These are phyloP conservation scores for Acromyrmex heyeri DNA, from an alignment of 1,140 invertebrate species.

Conservation along the genomic window DNA sequence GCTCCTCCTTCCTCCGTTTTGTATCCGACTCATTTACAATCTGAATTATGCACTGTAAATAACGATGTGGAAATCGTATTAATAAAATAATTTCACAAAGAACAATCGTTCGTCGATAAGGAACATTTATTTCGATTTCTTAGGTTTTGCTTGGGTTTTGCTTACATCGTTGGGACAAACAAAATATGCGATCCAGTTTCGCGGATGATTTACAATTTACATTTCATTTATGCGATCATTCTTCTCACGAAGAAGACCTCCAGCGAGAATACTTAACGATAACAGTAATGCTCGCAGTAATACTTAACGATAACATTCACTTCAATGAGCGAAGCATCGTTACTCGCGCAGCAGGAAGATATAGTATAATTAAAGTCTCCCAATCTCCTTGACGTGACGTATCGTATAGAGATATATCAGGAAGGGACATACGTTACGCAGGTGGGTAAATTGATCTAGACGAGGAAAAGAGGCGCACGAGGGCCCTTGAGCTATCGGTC, in stretches of 20 bases:
- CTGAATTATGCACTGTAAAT: slow-evolving; percentile 11
- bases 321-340: slow-evolving; percentile 10
- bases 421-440: slow-evolving; percentile 18
- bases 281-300: background rate
- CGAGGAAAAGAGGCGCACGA: background rate
- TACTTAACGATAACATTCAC: slow-evolving; percentile 53
- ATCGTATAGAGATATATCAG: background rate
- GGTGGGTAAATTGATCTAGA: slow-evolving; percentile 56
- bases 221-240: background rate
- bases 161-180: background rate
- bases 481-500: slow-evolving; percentile 66
- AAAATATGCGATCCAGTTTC: slow-evolving; percentile 5
- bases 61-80: background rate
- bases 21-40: slow-evolving; percentile 33
- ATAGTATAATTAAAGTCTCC: slow-evolving; percentile 11
- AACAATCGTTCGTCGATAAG: background rate
- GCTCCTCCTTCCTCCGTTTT: slow-evolving; percentile 25
- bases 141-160: background rate
- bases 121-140: background rate
- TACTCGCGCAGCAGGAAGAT: background rate
- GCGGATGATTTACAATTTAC: slow-evolving; percentile 33
- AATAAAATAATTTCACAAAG: slow-evolving; percentile 8
- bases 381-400: background rate
- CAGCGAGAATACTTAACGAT: slow-evolving; percentile 36
- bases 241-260: slow-evolving; percentile 37